phyloP scores from a whole-genome alignment of 2,888 invertebrate species.

The Cantharis rufa region DNA sequence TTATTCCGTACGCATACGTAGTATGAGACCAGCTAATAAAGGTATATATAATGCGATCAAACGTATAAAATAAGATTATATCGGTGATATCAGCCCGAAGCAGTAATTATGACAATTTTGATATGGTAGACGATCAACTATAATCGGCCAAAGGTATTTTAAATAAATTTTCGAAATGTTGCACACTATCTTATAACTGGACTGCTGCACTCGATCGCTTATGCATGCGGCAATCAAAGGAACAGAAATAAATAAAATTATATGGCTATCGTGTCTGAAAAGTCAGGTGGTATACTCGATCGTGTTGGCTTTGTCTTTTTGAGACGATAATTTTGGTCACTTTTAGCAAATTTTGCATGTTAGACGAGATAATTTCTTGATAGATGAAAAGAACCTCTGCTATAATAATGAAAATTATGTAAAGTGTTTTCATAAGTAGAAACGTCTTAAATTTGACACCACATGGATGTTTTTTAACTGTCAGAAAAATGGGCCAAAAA shows the following conservation, averaged over 20 bases:
- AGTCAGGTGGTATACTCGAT: constrained; percentile 43
- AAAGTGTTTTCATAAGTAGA: background rate
- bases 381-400: background rate
- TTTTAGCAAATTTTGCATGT: background rate
- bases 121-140: constrained; percentile 36
- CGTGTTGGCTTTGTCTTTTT: constrained; percentile 16
- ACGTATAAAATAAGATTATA: constrained; percentile 43
- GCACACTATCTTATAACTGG: constrained; percentile 25
- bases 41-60: constrained; percentile 40
- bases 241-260: constrained; percentile 41
- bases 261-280: constrained; percentile 40
- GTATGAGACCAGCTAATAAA: constrained; percentile 30
- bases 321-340: constrained; percentile 7
- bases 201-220: constrained; percentile 38
- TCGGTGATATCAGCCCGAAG: constrained; percentile 40
- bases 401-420: background rate
- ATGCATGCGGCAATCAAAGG: constrained; percentile 44
- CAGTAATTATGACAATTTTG: constrained; percentile 38
- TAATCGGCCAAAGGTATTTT: constrained; percentile 19
- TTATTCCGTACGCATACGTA: constrained; percentile 19
- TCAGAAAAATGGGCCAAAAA: background rate
- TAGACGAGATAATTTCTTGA: background rate
- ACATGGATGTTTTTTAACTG: background rate
- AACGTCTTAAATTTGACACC: background rate
- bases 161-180: constrained; percentile 2